These are phyloP conservation scores for Lepidurus couesii DNA, from an alignment of 1,140 invertebrate species.

Conservation along the genomic window DNA sequence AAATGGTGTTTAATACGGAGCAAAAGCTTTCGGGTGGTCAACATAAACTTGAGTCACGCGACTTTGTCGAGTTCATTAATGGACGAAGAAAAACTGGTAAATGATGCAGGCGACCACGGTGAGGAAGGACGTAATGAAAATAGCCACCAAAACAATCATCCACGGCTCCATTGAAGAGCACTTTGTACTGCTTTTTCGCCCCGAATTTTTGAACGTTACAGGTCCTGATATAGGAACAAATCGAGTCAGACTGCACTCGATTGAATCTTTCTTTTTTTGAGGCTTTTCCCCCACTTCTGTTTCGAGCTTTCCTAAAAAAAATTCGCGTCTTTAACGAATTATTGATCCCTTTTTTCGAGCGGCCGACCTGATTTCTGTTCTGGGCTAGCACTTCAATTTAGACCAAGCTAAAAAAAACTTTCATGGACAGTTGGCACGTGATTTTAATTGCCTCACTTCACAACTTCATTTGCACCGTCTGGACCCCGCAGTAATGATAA, in stretches of 20 bases:
- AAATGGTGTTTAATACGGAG: no score
- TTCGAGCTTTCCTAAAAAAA: no score
- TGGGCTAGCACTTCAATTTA: neutral
- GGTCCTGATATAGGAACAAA: neutral
- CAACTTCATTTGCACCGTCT: neutral
- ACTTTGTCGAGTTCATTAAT: neutral
- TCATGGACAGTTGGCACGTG: neutral
- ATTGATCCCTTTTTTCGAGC: no score
- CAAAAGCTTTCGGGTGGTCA: no score
- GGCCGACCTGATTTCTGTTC: no score
- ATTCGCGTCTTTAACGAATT: no score
- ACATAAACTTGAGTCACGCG: neutral
- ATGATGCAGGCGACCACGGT: conserved; percentile 34
- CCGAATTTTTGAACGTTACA: neutral
- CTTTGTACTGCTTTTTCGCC: neutral
- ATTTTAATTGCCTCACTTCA: neutral
- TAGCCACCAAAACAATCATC: conserved; percentile 33
- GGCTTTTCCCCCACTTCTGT: neutral
- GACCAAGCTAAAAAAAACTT: neutral
- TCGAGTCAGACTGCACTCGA: neutral
- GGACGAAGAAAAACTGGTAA: conserved; percentile 34
- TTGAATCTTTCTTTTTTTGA: neutral
- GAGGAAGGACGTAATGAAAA: conserved; percentile 33
- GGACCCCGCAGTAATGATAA: neutral
- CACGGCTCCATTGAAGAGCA: conserved; percentile 31